Evolutionary conservation across 2,888 invertebrate species (phyloP).

Genomic region (Pheosia gnoma): DNA sequence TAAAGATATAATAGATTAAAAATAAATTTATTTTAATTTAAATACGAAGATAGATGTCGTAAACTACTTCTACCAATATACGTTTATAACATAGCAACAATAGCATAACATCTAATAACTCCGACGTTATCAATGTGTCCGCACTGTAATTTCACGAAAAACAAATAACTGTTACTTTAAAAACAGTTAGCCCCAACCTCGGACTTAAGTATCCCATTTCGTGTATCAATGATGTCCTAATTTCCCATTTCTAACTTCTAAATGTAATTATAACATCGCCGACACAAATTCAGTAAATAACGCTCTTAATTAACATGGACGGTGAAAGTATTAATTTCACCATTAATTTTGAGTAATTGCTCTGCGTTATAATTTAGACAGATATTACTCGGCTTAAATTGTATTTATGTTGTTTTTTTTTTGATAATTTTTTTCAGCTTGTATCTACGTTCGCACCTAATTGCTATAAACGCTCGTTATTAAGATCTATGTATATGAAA

Average conservation of each 20-base stretch:
- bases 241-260: conserved; percentile 29
- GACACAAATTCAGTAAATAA: conserved; percentile 64
- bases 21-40: too few species aligned
- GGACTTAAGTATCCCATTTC: conserved; percentile 8
- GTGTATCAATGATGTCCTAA: conserved; percentile 30
- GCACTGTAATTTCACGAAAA: too few species aligned
- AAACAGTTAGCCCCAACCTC: background rate
- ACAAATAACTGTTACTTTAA: too few species aligned
- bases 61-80: too few species aligned
- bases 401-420: conserved; percentile 73
- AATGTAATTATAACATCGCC: conserved; percentile 57
- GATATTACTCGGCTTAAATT: conserved; percentile 74
- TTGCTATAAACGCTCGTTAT: conserved; percentile 68
- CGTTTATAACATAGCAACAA: too few species aligned
- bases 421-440: conserved; percentile 51
- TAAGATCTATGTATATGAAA: conserved; percentile 72
- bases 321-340: conserved; percentile 82
- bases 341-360: conserved; percentile 82
- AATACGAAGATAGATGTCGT: too few species aligned
- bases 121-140: too few species aligned
- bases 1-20: too few species aligned
- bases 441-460: conserved; percentile 66
- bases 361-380: conserved; percentile 70
- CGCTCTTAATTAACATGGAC: conserved; percentile 78
- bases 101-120: too few species aligned